Base-by-base conservation (phyloP, 2,888 invertebrate genomes). In the Lasioglossum malachurum region DNA sequence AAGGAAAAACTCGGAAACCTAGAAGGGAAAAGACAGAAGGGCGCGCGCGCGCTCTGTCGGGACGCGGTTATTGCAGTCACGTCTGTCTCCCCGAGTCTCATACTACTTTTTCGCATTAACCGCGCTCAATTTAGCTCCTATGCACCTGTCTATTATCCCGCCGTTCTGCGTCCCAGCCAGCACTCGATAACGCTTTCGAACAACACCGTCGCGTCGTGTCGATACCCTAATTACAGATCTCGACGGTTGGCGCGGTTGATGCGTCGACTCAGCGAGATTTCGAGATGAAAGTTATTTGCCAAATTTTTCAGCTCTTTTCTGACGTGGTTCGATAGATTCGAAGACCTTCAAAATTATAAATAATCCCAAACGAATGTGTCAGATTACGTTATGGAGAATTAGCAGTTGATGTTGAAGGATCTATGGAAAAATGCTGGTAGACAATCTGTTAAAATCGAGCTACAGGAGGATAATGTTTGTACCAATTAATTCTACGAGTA, bases 51-150 rank as follows among this genome's bases (percentile, higher is more conserved):
- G 64, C 73, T 76, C 82, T 80, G 83, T 87, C 87, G 78, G 83
- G 88, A 88, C 89, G 87, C 90, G 89, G 87, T 91, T 93, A 93
- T 93, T 93, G 91, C 91, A 92, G 92, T 92, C 93, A 93, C 93
- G 93, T 93, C 89, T 87, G 82, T 79, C 86, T 88, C 83, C 86
- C 82, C 77, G 71, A 76, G 82, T 81, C 78, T 87, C 84, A 86
- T 86, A 80, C 83, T 89, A 88, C 89, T 91, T 92, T 90, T 88
- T 91, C 90, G 72, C 88, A 91, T 92, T 92, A 91, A 92, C 89
- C 89, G 84, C 86, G 86, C 89, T 90, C 91, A 91, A 92, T 92
- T 93, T 92, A 90, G 82, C 82, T 41, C 64, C 73, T 75, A 49
- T 75, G 75, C 78, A 60, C 69, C 64, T 69, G 78, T 75, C 77